These are phyloP conservation scores for Triplophysa yarkandensis DNA, from an alignment of 2,797 vertebrate species.

Conservation along the genomic window DNA sequence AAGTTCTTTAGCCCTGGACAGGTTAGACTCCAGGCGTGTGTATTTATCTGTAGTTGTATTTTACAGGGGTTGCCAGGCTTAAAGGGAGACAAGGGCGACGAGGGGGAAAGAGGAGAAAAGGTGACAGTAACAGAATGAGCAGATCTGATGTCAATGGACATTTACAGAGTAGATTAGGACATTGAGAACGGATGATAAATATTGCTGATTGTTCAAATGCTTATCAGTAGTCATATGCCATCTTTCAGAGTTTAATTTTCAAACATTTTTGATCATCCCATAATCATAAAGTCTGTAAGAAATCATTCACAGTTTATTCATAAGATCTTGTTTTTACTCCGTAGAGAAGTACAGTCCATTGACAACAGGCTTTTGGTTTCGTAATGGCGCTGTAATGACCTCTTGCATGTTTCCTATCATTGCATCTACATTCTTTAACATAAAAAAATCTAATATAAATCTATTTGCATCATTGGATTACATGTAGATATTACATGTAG, in stretches of 20 bases:
- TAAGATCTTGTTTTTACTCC: constrained; percentile 1
- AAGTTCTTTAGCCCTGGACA: constrained; percentile 32
- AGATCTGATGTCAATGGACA: constrained; percentile 83
- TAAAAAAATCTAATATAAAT: too few relatives aligned
- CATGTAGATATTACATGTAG: too few relatives aligned
- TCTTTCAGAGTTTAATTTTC: constrained; percentile 71
- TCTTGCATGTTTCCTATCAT: constrained; percentile 64
- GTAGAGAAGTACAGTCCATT: constrained; percentile 71
- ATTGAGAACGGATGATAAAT: background rate
- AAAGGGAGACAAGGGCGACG: constrained; percentile 96
- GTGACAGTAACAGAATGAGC: constrained; percentile 77
- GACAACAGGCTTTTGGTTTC: constrained; percentile 74
- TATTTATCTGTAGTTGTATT: constrained; percentile 77
- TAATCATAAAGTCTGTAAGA: constrained; percentile 59
- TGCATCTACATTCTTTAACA: constrained; percentile 7
- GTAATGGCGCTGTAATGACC: constrained; percentile 53
- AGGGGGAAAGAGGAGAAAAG: constrained; percentile 99
- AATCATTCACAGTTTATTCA: constrained; percentile 38
- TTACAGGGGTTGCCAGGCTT: constrained; percentile 95
- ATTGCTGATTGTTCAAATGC: background rate
- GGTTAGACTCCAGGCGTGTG: constrained; percentile 39
- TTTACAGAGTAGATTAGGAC: constrained; percentile 42
- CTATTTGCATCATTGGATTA: too few relatives aligned
- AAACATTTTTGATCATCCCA: constrained; percentile 42
- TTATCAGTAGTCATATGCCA: constrained; percentile 30